Conservation (phyloP, 2,888 invertebrate species). For the Cheilosia variabilis region DNA sequence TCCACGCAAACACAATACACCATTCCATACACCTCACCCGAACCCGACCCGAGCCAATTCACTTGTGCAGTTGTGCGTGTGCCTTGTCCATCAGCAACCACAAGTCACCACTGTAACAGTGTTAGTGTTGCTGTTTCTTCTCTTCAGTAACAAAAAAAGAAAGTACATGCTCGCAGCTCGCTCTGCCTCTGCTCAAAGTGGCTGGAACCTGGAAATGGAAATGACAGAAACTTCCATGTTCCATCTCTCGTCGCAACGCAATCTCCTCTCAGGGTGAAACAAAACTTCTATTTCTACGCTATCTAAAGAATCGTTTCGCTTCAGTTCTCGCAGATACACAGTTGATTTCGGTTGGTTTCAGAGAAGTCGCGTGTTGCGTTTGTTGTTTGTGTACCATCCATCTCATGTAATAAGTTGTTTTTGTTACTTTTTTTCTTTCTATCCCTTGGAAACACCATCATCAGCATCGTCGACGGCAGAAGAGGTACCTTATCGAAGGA, state of each 20-base stretch:
- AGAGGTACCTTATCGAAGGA: constrained; percentile 48
- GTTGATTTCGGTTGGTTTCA: constrained; percentile 64
- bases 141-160: constrained; percentile 2
- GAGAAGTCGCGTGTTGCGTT: constrained; percentile 27
- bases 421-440: constrained; percentile 63
- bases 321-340: constrained; percentile 73
- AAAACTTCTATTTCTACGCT: constrained; percentile 32
- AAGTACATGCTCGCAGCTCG: background rate
- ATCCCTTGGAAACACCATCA: constrained; percentile 60
- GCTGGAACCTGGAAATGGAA: no score
- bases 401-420: constrained; percentile 71
- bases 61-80: no score
- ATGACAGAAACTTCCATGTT: constrained; percentile 29
- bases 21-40: background rate
- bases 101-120: background rate
- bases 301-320: constrained; percentile 31
- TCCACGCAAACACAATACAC: no score
- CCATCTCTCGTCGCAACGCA: background rate
- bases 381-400: constrained; percentile 64
- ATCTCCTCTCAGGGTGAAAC: constrained; percentile 8
- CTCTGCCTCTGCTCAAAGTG: background rate
- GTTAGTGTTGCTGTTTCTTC: constrained; percentile 17
- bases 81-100: no score
- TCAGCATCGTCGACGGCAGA: constrained; percentile 45
- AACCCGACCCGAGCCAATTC: no score